phyloP scores from a whole-genome alignment of 2,113 vertebrate species.

The Aphyosemion australe region DNA sequence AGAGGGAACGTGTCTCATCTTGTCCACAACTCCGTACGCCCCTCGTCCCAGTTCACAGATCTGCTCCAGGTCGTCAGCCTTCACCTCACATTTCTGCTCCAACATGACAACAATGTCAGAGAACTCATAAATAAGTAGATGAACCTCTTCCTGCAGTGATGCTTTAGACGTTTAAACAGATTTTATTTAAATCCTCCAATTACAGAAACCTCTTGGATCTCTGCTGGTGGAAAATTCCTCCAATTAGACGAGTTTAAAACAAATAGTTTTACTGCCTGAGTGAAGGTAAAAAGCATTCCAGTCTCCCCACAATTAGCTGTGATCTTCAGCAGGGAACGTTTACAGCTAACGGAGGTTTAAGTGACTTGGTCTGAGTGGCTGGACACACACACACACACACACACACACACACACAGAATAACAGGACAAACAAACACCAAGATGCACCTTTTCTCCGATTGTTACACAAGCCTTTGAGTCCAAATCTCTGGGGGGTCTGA shows the following conservation, averaged over 20 bases:
- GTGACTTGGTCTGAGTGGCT: too few species aligned
- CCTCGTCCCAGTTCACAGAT: constrained; percentile 92
- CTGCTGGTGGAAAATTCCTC: constrained; percentile 75
- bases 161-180: too few species aligned
- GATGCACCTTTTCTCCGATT: constrained; percentile 89
- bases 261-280: constrained; percentile 69
- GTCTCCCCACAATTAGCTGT: constrained; percentile 66
- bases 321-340: too few species aligned
- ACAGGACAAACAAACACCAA: too few species aligned
- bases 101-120: not conserved
- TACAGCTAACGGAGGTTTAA: too few species aligned
- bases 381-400: not conserved
- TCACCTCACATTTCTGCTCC: constrained; percentile 93
- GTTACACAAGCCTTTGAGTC: constrained; percentile 95
- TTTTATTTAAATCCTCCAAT: too few species aligned
- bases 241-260: constrained; percentile 71
- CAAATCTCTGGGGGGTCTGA: constrained; percentile 92
- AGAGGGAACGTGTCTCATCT: constrained; percentile 94
- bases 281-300: constrained; percentile 71
- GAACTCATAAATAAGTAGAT: too few species aligned
- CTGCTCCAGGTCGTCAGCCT: constrained; percentile 93
- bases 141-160: too few species aligned
- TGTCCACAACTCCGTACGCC: constrained; percentile 95
- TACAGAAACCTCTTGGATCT: not conserved
- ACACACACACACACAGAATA: too few species aligned